Conservation (phyloP, 2,113 vertebrate species). For the Agelaius tricolor region DNA sequence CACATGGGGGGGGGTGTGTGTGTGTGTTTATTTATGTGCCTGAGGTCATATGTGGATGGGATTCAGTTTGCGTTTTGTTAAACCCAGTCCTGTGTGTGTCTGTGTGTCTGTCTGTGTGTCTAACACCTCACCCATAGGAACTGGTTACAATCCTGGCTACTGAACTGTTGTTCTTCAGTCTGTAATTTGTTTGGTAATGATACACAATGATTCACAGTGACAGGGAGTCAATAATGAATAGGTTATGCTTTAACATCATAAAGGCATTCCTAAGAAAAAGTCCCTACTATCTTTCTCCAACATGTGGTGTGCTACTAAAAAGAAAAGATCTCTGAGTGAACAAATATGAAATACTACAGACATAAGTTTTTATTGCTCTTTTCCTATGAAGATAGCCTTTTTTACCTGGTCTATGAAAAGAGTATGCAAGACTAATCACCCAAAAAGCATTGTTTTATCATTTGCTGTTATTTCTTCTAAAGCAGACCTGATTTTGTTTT, state of each 20-base stretch:
- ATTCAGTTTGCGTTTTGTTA: neutral
- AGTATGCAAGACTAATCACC: neutral
- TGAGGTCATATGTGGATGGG: neutral
- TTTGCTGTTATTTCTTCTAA: neutral
- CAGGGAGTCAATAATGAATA: neutral
- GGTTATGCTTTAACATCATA: neutral
- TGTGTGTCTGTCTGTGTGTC: neutral
- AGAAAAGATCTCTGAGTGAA: neutral
- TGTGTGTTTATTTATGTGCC: neutral
- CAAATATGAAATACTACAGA: neutral
- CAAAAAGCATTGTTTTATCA: neutral
- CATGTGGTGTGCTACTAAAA: no score
- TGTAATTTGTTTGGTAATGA: neutral
- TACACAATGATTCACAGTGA: neutral
- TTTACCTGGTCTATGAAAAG: neutral
- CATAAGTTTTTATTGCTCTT: neutral
- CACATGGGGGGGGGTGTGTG: neutral
- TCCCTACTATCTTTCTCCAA: neutral
- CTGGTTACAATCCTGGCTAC: neutral
- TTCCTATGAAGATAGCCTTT: neutral
- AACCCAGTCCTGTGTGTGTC: neutral
- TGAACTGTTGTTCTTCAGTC: neutral
- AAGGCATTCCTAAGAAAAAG: neutral
- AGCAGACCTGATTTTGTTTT: neutral
- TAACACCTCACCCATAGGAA: neutral